Evolutionary conservation across 2,797 vertebrate species (phyloP), one percentile per base, ranked within the genome.

Genomic region (Gallinago solitaria): DNA sequence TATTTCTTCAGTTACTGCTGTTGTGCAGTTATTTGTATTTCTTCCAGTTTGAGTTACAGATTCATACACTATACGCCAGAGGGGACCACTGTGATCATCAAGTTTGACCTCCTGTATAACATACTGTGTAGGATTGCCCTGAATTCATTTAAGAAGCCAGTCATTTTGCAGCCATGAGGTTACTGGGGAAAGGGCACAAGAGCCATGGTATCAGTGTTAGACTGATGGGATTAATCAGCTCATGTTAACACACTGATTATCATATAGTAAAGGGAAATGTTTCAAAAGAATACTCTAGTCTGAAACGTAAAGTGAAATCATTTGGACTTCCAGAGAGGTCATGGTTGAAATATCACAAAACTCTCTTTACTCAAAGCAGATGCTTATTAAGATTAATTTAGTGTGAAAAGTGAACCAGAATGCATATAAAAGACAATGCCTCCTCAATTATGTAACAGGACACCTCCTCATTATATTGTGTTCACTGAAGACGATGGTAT

Each of bases 321-420:
- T 84, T 97, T 95, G 95, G 98, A 97, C 97, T 97, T 97, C 85
- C 91, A 97, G 96, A 96, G 96, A 93, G 95, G 98, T 98, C 97
- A 98, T 82, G 98, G 97, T 97, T 97, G 98, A 98, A 98, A 98
- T 97, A 98, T 98, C 97, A 97, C 97, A 98, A 97, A 98, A 97
- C 96, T 97, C 95, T 97, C 96, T 98, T 98, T 92, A 98, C 95
- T 97, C 92, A 95, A 97, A 98, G 97, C 98, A 98, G 98, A 98
- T 98, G 98, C 97, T 98, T 97, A 98, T 97, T 97, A 98, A 97
- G 97, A 98, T 98, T 97, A 98, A 98, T 98, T 98, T 96, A 97
- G 98, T 98, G 98, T 98, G 98, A 98, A 98, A 97, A 98, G 97
- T 89, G 98, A 98, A 97, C 97, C 97, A 96, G 97, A 96, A 97